Conservation (phyloP, 1,140 invertebrate genomes). For the Formica exsecta region DNA sequence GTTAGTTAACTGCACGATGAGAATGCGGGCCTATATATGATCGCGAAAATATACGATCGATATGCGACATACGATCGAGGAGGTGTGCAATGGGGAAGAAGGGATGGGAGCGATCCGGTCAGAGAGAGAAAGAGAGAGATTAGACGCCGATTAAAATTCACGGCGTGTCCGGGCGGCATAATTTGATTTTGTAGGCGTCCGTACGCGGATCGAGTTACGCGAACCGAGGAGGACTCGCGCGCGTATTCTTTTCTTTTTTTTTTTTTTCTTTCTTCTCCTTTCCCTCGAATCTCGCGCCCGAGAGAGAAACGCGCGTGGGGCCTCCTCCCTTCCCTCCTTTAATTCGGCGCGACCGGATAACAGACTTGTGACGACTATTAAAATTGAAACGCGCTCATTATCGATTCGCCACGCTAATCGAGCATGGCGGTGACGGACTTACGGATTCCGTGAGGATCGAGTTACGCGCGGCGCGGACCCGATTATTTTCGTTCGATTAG, state of each 20-base stretch:
- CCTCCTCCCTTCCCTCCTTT: not conserved
- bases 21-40: constrained; percentile 52
- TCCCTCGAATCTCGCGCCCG: not conserved
- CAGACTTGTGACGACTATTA: constrained; percentile 56
- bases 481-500: constrained; percentile 60
- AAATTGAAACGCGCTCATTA: constrained; percentile 60
- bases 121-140: not conserved
- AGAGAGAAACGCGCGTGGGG: constrained; percentile 1
- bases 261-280: too few species aligned
- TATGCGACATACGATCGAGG: constrained; percentile 37
- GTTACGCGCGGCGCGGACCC: constrained; percentile 27
- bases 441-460: constrained; percentile 38
- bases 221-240: constrained; percentile 4
- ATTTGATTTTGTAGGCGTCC: constrained; percentile 59
- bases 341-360: not conserved
- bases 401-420: constrained; percentile 53
- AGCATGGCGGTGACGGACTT: constrained; percentile 16
- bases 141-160: constrained; percentile 61
- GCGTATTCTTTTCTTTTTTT: not conserved
- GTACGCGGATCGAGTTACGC: constrained; percentile 47
- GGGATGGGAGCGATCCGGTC: constrained; percentile 2
- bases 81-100: not conserved
- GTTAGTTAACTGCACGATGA: constrained; percentile 25
- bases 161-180: constrained; percentile 48
- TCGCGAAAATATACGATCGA: constrained; percentile 54